Conservation (phyloP, 2,797 vertebrate genomes). For the Trichosurus vulpecula region DNA sequence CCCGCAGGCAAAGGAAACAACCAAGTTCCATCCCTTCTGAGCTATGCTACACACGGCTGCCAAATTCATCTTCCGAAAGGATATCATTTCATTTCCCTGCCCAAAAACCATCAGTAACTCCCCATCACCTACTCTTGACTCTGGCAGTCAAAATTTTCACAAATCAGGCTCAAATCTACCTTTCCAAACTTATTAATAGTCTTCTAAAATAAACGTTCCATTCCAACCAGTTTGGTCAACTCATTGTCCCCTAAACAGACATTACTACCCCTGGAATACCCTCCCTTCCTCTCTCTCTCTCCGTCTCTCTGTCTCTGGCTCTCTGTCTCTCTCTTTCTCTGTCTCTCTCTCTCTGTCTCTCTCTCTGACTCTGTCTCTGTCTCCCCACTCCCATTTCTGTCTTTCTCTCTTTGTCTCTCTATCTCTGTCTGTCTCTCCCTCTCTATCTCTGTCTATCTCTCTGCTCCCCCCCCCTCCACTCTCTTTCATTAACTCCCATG, state of each 20-base stretch:
- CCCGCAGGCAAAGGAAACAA: background rate
- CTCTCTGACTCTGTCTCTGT: too few relatives aligned
- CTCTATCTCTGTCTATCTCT: too few relatives aligned
- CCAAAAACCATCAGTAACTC: background rate
- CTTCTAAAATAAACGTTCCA: background rate
- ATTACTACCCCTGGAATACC: background rate
- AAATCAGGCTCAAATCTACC: background rate
- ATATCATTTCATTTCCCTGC: background rate
- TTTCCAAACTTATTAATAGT: background rate
- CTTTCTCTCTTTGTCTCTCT: background rate
- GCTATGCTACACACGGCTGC: background rate
- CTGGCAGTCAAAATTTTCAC: background rate
- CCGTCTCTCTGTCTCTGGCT: too few relatives aligned
- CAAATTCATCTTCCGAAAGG: background rate
- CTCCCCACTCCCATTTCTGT: too few relatives aligned
- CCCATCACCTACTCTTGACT: rapidly evolving
- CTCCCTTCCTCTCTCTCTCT: background rate
- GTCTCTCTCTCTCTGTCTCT: too few relatives aligned
- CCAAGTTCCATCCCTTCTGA: background rate
- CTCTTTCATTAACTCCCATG: background rate
- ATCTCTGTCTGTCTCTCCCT: too few relatives aligned
- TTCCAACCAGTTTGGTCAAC: background rate
- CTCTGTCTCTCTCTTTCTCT: too few relatives aligned
- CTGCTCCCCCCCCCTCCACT: too few relatives aligned
- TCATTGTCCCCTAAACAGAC: background rate